Conservation (phyloP, 2,888 invertebrate genomes). For the Oscheius sp. region DNA sequence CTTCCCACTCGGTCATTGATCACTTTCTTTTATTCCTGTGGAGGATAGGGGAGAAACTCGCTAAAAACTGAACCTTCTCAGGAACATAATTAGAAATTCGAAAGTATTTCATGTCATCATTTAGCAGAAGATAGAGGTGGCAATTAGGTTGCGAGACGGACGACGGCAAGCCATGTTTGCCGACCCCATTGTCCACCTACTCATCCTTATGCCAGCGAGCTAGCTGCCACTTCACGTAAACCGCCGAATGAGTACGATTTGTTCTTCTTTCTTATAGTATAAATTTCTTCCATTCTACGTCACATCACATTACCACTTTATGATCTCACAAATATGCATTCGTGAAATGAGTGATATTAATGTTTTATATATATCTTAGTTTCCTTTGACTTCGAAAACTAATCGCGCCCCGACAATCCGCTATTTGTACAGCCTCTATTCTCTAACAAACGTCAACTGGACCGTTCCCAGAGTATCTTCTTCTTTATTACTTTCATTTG, state of each 20-base stretch:
- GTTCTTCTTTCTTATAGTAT: slow-evolving; percentile 9
- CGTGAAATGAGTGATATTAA: not conserved
- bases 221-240: slow-evolving; percentile 31
- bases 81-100: not conserved
- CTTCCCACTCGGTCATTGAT: not conserved
- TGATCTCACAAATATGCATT: not conserved
- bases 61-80: not conserved
- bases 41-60: not conserved
- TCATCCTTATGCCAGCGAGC: slow-evolving; percentile 28
- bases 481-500: not conserved
- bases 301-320: not conserved
- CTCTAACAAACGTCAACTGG: slow-evolving; percentile 20
- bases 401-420: slow-evolving; percentile 24
- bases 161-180: slow-evolving; percentile 26
- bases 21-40: not conserved
- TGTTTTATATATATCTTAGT: not conserved
- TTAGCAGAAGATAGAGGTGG: not conserved
- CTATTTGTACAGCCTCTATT: slow-evolving; percentile 23
- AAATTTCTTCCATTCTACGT: not conserved
- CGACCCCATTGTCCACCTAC: slow-evolving; percentile 31
- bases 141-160: slow-evolving; percentile 19
- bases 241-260: slow-evolving; percentile 28
- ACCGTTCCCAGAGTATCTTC: not conserved
- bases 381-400: slow-evolving; percentile 8
- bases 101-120: slow-evolving; percentile 3